These are phyloP conservation scores for human DNA, from an alignment of 2,113 vertebrate genomes.

Conservation along the genomic window GRCh38 chr3:69503501-69504000, in stretches of 20 bases:
- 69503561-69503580: too few species aligned
- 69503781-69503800: neutral
- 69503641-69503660: too few species aligned
- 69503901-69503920: neutral
- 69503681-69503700: neutral
- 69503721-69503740: neutral
- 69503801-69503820: neutral
- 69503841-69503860: neutral
- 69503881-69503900: neutral
- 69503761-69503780: neutral
- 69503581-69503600: too few species aligned
- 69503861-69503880: neutral
- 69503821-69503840: neutral
- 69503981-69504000: neutral
- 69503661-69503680: too few species aligned
- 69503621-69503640: too few species aligned
- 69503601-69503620: too few species aligned
- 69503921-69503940: neutral
- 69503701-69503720: neutral
- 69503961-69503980: neutral
- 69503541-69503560: too few species aligned
- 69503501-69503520: too few species aligned
- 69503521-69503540: too few species aligned
- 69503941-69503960: neutral
- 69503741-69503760: accelerated